Evolutionary conservation across 2,797 vertebrate species (phyloP), one percentile per base, ranked within the genome.

Genomic region (Vultur gryphus): DNA sequence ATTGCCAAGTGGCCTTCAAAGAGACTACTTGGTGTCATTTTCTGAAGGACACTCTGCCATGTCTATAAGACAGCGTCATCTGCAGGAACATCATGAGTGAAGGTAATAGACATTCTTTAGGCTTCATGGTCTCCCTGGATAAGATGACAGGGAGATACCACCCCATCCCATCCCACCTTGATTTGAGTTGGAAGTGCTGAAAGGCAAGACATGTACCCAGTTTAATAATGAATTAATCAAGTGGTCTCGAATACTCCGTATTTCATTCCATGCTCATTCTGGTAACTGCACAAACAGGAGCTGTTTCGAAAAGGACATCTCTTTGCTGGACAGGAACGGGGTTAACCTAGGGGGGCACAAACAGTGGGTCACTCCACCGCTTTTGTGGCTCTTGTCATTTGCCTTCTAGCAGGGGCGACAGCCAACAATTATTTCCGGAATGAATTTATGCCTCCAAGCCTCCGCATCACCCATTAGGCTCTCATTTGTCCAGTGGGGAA

Each of bases 171-270:
- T 39, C 44, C 20, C 57, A 57, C 12, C 31, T 39, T 17, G 51
- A 54, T 37, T 24, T 55, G 66, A 37, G 9, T 6, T 66, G 35
- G 31, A 51, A 46, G 25, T 21, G 17, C 33, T 69, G 49, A 29
- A 93, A 77, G 48, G 11, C 43, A 71, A 49, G 23, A 31, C 7
- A 16, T 10, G 44, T 14, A 16, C 20, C 17, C 35, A 10, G 16
- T 5, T 26, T 24, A 54, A 84, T 4, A 51, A 35, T 4, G 9
- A 61, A 72, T 15, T 20, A 52, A 57, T 8, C 8, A 7, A 16
- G 8, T 4, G 11, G 10, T n/a, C 26, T 52, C 0, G 0, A 52
- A 49, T 5, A 7, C 19, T 16, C 70, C 0, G 0, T n/a, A 4
- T 62, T 89, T 82, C n/a, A 41, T 13, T 25, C 66, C 49, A 0